Percentiles rank a stretch among this genome's conserved stretches.
Evolutionary conservation across 1,140 invertebrate genomes (phyloP).

Genomic region (Dermatophagoides farinae): DNA sequence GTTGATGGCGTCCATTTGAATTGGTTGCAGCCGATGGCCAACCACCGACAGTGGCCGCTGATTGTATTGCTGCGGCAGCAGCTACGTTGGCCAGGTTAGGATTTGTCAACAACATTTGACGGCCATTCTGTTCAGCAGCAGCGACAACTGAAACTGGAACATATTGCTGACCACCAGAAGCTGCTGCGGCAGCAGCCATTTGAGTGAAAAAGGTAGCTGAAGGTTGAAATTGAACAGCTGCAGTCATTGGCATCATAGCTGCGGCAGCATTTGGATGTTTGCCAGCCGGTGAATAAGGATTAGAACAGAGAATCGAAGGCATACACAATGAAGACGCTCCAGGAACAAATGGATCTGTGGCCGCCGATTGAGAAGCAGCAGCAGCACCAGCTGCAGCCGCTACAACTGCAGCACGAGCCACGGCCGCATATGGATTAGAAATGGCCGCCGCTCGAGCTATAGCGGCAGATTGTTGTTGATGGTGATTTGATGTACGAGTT

Average conservation of each 20-base stretch:
- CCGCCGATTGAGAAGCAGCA: slow-evolving; percentile 38
- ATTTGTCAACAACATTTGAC: slow-evolving; percentile 30
- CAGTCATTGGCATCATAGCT: slow-evolving; percentile 51
- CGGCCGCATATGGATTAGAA: slow-evolving; percentile 33
- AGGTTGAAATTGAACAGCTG: slow-evolving; percentile 35
- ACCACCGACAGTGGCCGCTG: slow-evolving; percentile 32
- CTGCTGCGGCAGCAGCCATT: slow-evolving; percentile 20
- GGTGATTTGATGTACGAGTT: not conserved
- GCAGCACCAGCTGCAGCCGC: slow-evolving; percentile 39
- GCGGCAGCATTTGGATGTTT: slow-evolving; percentile 37
- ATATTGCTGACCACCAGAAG: slow-evolving; percentile 42
- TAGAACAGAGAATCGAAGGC: slow-evolving; percentile 65
- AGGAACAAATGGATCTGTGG: slow-evolving; percentile 41
- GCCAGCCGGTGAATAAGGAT: slow-evolving; percentile 37
- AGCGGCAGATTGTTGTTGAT: not conserved
- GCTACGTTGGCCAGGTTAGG: not conserved
- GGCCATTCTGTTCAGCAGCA: slow-evolving; percentile 47
- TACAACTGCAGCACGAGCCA: slow-evolving; percentile 1
- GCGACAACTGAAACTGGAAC: slow-evolving; percentile 79
- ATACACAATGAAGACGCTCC: slow-evolving; percentile 39
- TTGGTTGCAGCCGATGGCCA: slow-evolving; percentile 35
- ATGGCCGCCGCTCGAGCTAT: slow-evolving; percentile 1
- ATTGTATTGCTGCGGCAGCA: slow-evolving; percentile 38
- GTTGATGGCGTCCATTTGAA: slow-evolving; percentile 28
- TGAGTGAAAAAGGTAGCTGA: slow-evolving; percentile 28